Base-by-base conservation (phyloP, 2,888 invertebrate species). In the Melanotus villosus region DNA sequence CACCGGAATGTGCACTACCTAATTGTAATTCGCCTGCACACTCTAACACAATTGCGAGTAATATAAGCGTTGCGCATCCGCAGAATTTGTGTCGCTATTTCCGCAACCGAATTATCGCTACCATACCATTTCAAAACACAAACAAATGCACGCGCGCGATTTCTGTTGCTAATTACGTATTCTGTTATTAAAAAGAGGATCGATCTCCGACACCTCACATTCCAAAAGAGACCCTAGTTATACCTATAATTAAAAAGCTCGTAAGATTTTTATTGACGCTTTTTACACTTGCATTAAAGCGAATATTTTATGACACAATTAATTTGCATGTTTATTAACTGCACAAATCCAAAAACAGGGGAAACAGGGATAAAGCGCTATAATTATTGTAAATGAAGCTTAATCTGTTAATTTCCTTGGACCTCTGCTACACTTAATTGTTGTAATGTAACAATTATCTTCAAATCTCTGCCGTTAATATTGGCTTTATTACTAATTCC, bases 1-100 rank as follows among this genome's bases (percentile, higher is more conserved):
- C 30, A 6, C 38, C 16, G 59, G 30, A 59, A 41, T 38, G 36
- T 56, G 56, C 56, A 56, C 38, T 38, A 14, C 52, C 52, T 52
- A 62, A 62, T 52, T 62, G 41, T 50, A 62, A 52, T 62, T 52
- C 62, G 52, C 21, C 16, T 62, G 45, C 30, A 47, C 19, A n/a
- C 23, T 21, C 38, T 23, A n/a, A 57, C 57, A 52, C 32, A 52
- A 52, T 52, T 32, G 52, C 18, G 32, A 52, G 52, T 52, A 52
- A 52, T 52, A 52, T n/a, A 34, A 32, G 52, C 52, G 26, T 16
- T 18, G 52, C 52, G 52, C 52, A 52, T 52, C 34, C 32, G 52
- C 52, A 52, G 19, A 34, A 52, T 52, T 47, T 32, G 52, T 32
- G 32, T 5, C 9, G 52, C 32, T 19, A 34, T 23, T 47, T 47